phyloP scores from a whole-genome alignment of 2,113 vertebrate genomes.

The Callopanchax toddi region DNA sequence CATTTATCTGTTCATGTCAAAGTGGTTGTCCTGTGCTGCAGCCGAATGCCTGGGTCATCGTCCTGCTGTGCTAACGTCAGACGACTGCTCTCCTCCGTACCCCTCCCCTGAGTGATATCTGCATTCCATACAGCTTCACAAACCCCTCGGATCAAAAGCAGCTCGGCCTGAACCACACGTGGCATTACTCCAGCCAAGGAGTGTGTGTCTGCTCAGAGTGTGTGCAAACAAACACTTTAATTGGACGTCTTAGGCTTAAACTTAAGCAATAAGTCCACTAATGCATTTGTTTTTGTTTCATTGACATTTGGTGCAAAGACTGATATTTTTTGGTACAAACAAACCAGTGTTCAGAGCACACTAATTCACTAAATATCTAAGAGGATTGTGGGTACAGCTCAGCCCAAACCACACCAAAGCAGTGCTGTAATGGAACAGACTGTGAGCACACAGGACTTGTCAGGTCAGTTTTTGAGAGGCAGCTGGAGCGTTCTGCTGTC shows the following conservation, averaged over 20 bases:
- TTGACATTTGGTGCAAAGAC: not conserved
- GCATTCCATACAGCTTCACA: constrained; percentile 48
- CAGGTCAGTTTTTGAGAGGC: not conserved
- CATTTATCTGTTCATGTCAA: not conserved
- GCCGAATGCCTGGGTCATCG: constrained; percentile 21
- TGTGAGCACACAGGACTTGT: not conserved
- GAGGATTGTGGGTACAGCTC: constrained; percentile 21
- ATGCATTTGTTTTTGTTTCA: not conserved
- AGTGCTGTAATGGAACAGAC: constrained; percentile 1
- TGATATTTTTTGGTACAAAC: not conserved
- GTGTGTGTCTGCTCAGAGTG: not conserved
- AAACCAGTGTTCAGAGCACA: not conserved
- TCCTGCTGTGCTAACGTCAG: constrained; percentile 41
- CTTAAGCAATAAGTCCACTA: not conserved
- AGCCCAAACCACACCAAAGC: constrained; percentile 17
- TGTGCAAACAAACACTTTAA: too few relatives aligned
- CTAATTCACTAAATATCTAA: constrained; percentile 23
- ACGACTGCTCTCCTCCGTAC: not conserved
- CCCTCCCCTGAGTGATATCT: constrained; percentile 12
- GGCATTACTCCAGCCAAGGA: not conserved
- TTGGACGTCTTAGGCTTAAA: too few relatives aligned
- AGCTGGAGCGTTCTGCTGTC: not conserved
- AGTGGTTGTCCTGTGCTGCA: constrained; percentile 22
- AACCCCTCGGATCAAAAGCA: constrained; percentile 1
- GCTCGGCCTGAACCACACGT: not conserved